Evolutionary conservation across 1,140 invertebrate genomes (phyloP), one percentile per base, ranked within the genome.

Genomic region (Tetragonula clypearis): DNA sequence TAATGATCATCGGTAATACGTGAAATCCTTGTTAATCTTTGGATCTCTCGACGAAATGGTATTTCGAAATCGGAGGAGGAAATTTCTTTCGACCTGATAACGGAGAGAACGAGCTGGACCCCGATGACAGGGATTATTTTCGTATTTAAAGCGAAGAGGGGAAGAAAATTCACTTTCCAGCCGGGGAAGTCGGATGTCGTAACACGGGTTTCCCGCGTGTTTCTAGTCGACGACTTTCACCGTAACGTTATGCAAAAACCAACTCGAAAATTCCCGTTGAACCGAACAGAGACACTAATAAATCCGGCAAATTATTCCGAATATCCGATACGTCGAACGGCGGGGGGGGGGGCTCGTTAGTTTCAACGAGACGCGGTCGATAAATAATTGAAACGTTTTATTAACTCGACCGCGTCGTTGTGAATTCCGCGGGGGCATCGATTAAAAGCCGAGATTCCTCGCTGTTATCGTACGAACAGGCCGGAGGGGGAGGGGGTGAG

Each of bases 161-260:
- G 3, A 72, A 58, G 81, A 62, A 56, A 68, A 66, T 82, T 82
- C 68, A 77, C 30, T 66, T 83, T 82, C 65, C 49, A 65, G 8
- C 9, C 41, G 21, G 53, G 74, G n/a, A 71, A 17, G 26, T 62
- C 77, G 66, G 74, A 72, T 72, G 58, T 73, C 26, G 12, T 12
- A 14, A 60, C 72, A 53, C 49, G n/a, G 41, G 8, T 30, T n/a
- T n/a, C 8, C 56, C 23, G 72, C 73, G 35, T 35, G 35, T 66
- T 66, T 53, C n/a, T 53, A 19, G 55, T n/a, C 30, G 30, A 17
- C 49, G 21, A 79, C 58, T 79, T 84, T 84, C 68, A 55, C 66
- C 76, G 6, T 79, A 72, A 49, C 68, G 49, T 73, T 79, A 72
- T 30, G 66, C 56, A 79, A 84, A 84, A 49, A 84, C 8, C 77